These are phyloP conservation scores for Avahi laniger DNA, from an alignment of 2,797 vertebrate genomes.

Conservation along the genomic window DNA sequence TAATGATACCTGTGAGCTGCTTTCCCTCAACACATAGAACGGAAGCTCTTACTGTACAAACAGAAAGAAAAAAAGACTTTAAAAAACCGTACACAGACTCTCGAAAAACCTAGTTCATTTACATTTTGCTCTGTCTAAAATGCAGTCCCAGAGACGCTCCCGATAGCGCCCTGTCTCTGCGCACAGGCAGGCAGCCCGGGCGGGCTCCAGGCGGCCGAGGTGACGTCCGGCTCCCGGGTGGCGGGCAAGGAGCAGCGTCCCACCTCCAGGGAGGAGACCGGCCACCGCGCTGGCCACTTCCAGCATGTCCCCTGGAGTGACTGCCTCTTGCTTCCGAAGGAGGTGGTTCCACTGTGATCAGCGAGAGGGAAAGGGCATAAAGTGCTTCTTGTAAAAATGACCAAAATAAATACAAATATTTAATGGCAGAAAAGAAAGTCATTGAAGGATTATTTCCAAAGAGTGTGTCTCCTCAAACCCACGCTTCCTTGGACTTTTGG, in stretches of 20 bases:
- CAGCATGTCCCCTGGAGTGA: slow-evolving; percentile 77
- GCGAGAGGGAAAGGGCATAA: slow-evolving; percentile 84
- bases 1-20: slow-evolving; percentile 59
- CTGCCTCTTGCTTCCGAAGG: slow-evolving; percentile 67
- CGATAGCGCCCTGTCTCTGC: slow-evolving; percentile 38
- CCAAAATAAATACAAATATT: slow-evolving; percentile 88
- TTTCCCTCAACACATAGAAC: slow-evolving; percentile 21
- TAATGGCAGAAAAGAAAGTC: slow-evolving; percentile 84
- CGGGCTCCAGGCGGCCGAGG: slow-evolving; percentile 48
- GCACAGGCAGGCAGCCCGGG: slow-evolving; percentile 60
- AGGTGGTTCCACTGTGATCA: slow-evolving; percentile 80
- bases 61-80: slow-evolving; percentile 45
- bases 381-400: slow-evolving; percentile 87
- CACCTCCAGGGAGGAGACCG: slow-evolving; percentile 68
- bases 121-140: slow-evolving; percentile 68
- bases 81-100: slow-evolving; percentile 56
- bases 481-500: not conserved
- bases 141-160: slow-evolving; percentile 63
- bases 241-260: not conserved
- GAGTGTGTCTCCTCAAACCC: slow-evolving; percentile 71
- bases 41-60: slow-evolving; percentile 66
- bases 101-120: slow-evolving; percentile 51
- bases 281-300: slow-evolving; percentile 52
- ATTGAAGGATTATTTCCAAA: slow-evolving; percentile 73
- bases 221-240: slow-evolving; percentile 60